Conservation (phyloP, 2,888 invertebrate species). For the Lamproptera curius region DNA sequence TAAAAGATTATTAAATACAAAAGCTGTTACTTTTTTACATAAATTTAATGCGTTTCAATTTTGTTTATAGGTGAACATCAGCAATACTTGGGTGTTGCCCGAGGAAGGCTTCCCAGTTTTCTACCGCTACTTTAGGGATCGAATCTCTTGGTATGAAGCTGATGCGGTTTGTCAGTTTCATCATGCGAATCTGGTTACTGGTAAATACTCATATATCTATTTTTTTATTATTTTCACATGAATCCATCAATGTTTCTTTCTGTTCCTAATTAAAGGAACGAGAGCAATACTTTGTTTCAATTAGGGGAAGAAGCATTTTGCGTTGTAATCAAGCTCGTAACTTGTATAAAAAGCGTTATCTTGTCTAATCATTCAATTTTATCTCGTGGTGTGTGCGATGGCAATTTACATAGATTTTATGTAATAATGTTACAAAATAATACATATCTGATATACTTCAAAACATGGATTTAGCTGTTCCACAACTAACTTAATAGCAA, state of each 20-base stretch:
- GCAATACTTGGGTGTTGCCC: constrained; percentile 89
- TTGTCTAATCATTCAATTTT: no score
- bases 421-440: not conserved
- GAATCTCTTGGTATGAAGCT: constrained; percentile 91
- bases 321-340: no score
- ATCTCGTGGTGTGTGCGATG: no score
- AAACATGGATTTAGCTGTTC: constrained; percentile 1
- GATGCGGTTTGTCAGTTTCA: constrained; percentile 91
- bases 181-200: constrained; percentile 88
- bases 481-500: constrained; percentile 13
- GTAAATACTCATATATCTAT: no score
- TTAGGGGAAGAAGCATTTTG: no score
- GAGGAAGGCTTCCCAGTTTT: constrained; percentile 89
- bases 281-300: no score
- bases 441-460: constrained; percentile 3
- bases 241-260: no score
- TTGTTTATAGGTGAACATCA: constrained; percentile 84
- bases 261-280: no score
- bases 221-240: no score
- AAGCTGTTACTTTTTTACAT: not conserved
- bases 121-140: constrained; percentile 90
- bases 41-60: not conserved
- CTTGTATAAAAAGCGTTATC: no score
- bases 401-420: no score
- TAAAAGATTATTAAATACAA: not conserved